A percentile compares a stretch with the other conserved stretches of the same genome.
Evolutionary conservation across 2,888 invertebrate genomes (phyloP).

Genomic region (Zele albiditarsus): DNA sequence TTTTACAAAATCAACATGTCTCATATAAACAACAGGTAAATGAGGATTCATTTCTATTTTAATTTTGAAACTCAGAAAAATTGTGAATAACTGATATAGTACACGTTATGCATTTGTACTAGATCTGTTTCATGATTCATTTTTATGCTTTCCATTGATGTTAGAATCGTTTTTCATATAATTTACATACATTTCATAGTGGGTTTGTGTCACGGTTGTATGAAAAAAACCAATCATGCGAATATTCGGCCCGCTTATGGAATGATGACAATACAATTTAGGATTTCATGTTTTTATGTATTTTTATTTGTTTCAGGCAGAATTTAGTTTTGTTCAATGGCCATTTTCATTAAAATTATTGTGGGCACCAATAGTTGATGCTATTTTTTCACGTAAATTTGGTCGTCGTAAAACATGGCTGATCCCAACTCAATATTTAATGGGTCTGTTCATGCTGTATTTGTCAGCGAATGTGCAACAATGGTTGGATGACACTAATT

Average conservation of each 20-base stretch:
- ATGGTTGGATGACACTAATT: constrained; percentile 82
- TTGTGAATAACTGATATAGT: background rate
- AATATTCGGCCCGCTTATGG: too few species aligned
- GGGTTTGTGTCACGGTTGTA: background rate
- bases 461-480: constrained; percentile 84
- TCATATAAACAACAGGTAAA: constrained; percentile 93
- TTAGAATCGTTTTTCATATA: background rate
- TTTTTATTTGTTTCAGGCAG: constrained; percentile 76
- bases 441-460: constrained; percentile 91
- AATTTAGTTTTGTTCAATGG: constrained; percentile 95
- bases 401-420: constrained; percentile 97
- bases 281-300: too few species aligned
- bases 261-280: too few species aligned
- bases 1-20: constrained; percentile 92
- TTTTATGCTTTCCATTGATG: background rate
- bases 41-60: background rate
- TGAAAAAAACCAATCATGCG: too few species aligned
- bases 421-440: constrained; percentile 93
- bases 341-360: constrained; percentile 93
- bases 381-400: constrained; percentile 86
- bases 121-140: background rate
- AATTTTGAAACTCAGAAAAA: background rate
- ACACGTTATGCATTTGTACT: background rate
- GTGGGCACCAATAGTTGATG: constrained; percentile 99
- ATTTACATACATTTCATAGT: background rate